Base-by-base conservation (phyloP, 2,797 vertebrate species). In the Sebastes minor region DNA sequence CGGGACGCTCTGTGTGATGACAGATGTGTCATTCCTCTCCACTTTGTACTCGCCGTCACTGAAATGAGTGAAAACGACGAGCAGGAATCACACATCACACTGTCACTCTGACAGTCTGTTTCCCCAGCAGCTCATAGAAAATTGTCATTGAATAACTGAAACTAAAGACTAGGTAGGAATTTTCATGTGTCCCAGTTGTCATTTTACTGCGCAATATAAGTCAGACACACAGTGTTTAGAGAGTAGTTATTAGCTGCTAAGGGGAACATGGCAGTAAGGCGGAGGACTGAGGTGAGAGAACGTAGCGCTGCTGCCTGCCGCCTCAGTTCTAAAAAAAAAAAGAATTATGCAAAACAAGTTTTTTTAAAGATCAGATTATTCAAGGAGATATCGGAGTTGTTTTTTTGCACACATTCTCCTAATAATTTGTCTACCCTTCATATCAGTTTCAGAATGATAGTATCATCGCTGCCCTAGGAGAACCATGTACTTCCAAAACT, bases 191-290 rank as follows among this genome's bases (percentile, higher is more conserved):
- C 79, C 70, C 79, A 13, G 68, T 79, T 87, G 83, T 82, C 85
- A 82, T 69, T 83, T 88, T 63, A 63, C 28, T 4, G 28, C 0
- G 6, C 78, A 57, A 27, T 73, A 62, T 33, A 59, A 78, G 78
- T 80, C 82, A 70, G 68, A 72, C 71, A 25, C 71, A 25, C 16
- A 4, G 67, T 80, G 74, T 87, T 92, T 82, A 74, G 76, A 82
- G 70, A 52, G 55, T 4, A 33, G 72, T 82, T 74, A 63, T 62
- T 38, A 68, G 68, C 6, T 33, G 71, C 73, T 71, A 64, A 57
- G 32, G 73, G 78, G 78, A 76, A 82, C 28, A 57, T 22, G 63
- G n/a, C 63, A 42, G 52, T 2, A 6, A 32, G 32, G 64, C 6
- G 18, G 52, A 49, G 46, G 64, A 57, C 35, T 18, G 65, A 61